Base-by-base conservation (phyloP, 35 echinoderm and acorn worm genomes). In the Apostichopus parvimensis region DNA sequence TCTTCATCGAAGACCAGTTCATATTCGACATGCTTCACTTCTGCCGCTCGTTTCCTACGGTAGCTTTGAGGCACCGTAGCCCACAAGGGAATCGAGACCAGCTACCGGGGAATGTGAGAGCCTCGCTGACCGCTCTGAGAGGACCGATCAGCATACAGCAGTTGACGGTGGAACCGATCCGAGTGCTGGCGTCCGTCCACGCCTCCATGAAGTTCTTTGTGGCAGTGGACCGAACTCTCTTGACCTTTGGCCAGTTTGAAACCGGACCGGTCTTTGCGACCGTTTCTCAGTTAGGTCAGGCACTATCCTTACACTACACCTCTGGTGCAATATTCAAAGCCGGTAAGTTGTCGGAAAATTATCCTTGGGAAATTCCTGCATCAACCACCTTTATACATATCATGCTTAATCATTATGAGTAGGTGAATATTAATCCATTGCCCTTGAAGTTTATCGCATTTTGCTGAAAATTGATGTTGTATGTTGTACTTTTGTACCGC, bases 241-340 rank as follows among this genome's bases (percentile, higher is more conserved):
- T 98, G 15, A 77, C 77, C 5, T 96, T 98, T 75, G 81, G 93
- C 17, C 93, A 95, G 90, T 96, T 95, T 87, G 80, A 94, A 11
- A 94, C 86, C 6, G 95, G 93, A 26, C 97, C 94, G 2, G 91
- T 98, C 56, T 96, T 95, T 91, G 93, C 97, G 0, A 96, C 97
- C 53, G 89, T 79, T n/a, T 79, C 94, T 10, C 97, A 98, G 83
- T 85, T 98, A 3, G 92, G 91, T 8, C 95, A 98, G 52, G 94
- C 97, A 9, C 82, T 98, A 14, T 96, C 97, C 9, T 22, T 98
- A 22, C 97, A 98, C 68, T 98, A 96, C 93, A 95, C 94, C 45
- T 98, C 97, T 6, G 97, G 97, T 22, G 97, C 97, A 28, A 91
- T 98, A 22, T 96, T 98, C 58, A 98, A 98, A 96, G 97, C 97